Evolutionary conservation across 2,888 invertebrate genomes (phyloP).

Genomic region (Candidula unifasciata): DNA sequence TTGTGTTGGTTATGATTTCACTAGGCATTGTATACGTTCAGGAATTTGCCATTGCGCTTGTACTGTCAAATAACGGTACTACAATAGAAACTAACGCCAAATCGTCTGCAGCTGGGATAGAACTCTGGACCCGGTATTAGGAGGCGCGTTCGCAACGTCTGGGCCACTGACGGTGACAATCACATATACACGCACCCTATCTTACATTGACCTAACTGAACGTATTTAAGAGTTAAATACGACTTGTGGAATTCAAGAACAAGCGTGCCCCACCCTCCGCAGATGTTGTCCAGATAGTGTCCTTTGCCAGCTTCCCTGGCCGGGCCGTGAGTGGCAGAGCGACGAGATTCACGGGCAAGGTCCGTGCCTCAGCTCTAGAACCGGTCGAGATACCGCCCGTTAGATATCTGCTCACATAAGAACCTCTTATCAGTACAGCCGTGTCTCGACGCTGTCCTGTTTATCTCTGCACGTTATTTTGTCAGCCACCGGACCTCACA

Average conservation of each 20-base stretch:
- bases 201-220: too few species aligned
- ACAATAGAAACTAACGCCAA: too few species aligned
- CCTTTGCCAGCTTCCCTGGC: background rate
- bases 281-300: constrained; percentile 6
- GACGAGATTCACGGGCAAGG: background rate
- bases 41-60: too few species aligned
- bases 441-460: background rate
- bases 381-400: background rate
- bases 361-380: background rate
- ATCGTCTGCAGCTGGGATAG: too few species aligned
- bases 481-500: background rate
- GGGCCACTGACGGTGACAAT: too few species aligned
- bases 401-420: background rate
- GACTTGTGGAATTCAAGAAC: background rate
- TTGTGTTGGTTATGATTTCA: too few species aligned
- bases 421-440: background rate
- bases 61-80: too few species aligned
- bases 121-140: too few species aligned
- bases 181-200: too few species aligned
- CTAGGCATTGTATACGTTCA: too few species aligned
- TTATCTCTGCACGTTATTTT: background rate
- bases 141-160: too few species aligned
- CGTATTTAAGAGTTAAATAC: background rate
- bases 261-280: background rate
- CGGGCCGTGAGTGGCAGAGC: constrained; percentile 7